A percentile compares a stretch with the other conserved stretches of the same genome.
Evolutionary conservation across 1,140 invertebrate genomes (phyloP).

Genomic region (Uloborus diversus): DNA sequence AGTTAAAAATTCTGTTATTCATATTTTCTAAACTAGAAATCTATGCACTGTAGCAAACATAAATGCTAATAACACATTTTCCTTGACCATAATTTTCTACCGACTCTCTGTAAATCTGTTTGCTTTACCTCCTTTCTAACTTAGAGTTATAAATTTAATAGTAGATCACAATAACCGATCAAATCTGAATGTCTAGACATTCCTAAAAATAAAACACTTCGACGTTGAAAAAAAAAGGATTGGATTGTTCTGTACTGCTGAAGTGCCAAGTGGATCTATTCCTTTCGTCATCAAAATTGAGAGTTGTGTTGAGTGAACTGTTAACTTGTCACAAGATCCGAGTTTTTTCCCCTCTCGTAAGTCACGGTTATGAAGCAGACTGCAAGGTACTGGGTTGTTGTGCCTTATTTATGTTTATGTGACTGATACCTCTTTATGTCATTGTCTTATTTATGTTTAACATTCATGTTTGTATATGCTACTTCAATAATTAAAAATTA

Average conservation of each 20-base stretch:
- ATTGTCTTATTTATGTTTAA: constrained; percentile 45
- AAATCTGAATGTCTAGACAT: constrained; percentile 46
- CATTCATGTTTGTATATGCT: constrained; percentile 54
- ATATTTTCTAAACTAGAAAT: constrained; percentile 40
- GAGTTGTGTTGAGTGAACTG: constrained; percentile 48
- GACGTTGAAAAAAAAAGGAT: constrained; percentile 18
- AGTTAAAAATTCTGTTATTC: constrained; percentile 33
- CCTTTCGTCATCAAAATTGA: constrained; percentile 39
- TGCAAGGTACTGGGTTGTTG: constrained; percentile 49
- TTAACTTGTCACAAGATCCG: constrained; percentile 48
- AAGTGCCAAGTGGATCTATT: constrained; percentile 55
- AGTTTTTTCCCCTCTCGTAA: constrained; percentile 27
- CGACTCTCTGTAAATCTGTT: constrained; percentile 16
- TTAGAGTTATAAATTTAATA: constrained; percentile 9
- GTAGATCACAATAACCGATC: constrained; percentile 42
- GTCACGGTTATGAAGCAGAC: constrained; percentile 47
- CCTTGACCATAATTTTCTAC: constrained; percentile 37
- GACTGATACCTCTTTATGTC: constrained; percentile 52
- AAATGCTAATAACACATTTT: constrained; percentile 46
- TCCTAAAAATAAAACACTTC: constrained; percentile 38
- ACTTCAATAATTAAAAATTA: constrained; percentile 53
- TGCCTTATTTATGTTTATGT: constrained; percentile 55
- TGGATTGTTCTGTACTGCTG: constrained; percentile 43
- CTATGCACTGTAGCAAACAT: constrained; percentile 26
- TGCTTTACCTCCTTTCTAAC: constrained; percentile 13